Evolutionary conservation across 1,140 invertebrate genomes (phyloP), one percentile per base, ranked within the genome.

Genomic region (Melipona quadrifasciata): DNA sequence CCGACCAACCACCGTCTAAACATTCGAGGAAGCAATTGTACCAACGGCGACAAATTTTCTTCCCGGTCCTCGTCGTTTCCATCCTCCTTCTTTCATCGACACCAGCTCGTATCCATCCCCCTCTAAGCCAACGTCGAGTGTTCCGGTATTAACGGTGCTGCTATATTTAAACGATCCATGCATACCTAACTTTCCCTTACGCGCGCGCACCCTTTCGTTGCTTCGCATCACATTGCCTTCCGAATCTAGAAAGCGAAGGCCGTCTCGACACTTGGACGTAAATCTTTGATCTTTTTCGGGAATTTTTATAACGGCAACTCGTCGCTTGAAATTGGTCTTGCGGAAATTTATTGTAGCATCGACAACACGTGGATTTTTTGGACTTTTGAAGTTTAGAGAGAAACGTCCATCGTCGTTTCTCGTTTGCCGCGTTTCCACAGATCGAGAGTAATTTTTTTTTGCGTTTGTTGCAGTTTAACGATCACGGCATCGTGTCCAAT

Each of bases 401-500:
- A 5, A 61, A n/a, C 58, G 58, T n/a, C 24, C 5, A 27, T 65
- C n/a, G 24, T 73, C 51, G 16, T 55, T n/a, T 53, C 27, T 53
- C 21, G 24, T 61, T 27, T 27, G 11, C 8, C 47, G 16, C 24
- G 8, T 27, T 17, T 1, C n/a, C n/a, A n/a, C 19, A 17, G 21
- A 6, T 14, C n/a, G 31, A 75, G 17, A 34, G 21, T 31, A 58
- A 34, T 21, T 11, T 72, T 11, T 72, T 47, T 10, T 84, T 53
- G 31, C 68, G 24, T 90, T 61, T 90, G 91, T 97, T 96, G 31
- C 95, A 99, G 98, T 96, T 96, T 99, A 95, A 99, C 99, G 89
- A 99, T 99, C 92, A 99, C 98, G 83, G 98, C 98, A 89, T 99
- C 98, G 90, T 99, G 99, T 96, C 98, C 99, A 51, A 99, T 99